Conservation (phyloP, 2,797 vertebrate species). For the Ataeniobius toweri region DNA sequence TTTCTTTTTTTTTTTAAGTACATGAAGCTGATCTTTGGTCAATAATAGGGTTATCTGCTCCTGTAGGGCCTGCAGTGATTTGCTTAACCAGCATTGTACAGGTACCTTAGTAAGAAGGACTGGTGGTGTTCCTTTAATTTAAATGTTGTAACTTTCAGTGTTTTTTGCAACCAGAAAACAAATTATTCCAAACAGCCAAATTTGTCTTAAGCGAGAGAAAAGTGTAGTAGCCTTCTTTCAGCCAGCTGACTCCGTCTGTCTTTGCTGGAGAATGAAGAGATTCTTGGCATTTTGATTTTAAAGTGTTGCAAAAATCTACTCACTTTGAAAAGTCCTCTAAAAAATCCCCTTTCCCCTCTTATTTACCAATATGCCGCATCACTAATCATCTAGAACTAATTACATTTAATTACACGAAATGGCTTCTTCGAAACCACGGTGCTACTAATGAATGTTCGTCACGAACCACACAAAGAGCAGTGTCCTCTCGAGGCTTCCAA, state of each 20-base stretch:
- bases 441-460: conserved; percentile 47
- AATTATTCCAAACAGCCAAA: neutral
- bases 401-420: conserved; percentile 42
- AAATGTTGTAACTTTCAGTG: neutral
- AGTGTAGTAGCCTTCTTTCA: neutral
- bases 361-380: conserved; percentile 37
- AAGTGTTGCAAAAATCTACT: conserved; percentile 10
- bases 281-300: conserved; percentile 1
- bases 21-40: neutral
- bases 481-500: conserved; percentile 23
- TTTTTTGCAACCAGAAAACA: neutral
- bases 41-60: neutral
- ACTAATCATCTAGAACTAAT: conserved; percentile 46
- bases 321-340: conserved; percentile 39
- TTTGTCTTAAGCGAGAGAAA: neutral
- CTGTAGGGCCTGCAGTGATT: neutral
- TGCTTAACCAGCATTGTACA: neutral
- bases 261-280: neutral
- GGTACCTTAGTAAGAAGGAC: neutral
- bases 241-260: neutral
- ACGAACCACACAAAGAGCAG: conserved; percentile 29
- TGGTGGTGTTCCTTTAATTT: neutral
- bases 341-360: neutral
- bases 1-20: neutral
- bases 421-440: conserved; percentile 26